phyloP scores from a whole-genome alignment of 1,140 invertebrate genomes.

The Zaprionus vittiger region DNA sequence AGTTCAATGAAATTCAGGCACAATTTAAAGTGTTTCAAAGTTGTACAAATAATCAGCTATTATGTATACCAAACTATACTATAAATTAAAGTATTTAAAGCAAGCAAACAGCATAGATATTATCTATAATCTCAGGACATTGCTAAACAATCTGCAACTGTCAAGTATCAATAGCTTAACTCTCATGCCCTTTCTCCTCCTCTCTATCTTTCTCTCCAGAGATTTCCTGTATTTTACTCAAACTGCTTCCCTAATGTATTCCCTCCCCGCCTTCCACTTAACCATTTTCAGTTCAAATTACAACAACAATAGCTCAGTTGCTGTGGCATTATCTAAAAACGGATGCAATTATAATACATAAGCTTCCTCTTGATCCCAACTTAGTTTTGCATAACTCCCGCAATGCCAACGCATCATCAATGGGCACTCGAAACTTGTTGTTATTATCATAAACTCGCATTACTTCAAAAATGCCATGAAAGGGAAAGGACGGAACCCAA shows the following conservation, averaged over 20 bases:
- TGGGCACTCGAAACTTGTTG: constrained; percentile 30
- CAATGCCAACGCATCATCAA: constrained; percentile 28
- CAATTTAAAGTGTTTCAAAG: too few species aligned
- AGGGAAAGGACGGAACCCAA: constrained; percentile 3
- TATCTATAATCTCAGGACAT: background rate
- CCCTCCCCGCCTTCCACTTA: background rate
- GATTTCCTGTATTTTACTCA: constrained; percentile 23
- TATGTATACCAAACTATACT: too few species aligned
- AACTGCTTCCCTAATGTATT: constrained; percentile 16
- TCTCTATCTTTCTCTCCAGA: background rate
- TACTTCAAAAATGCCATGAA: background rate
- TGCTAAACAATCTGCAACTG: background rate
- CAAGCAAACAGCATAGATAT: too few species aligned
- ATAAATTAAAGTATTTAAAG: too few species aligned
- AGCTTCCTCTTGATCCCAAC: constrained; percentile 32
- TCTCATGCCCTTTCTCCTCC: background rate
- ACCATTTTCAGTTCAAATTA: background rate
- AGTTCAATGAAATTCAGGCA: background rate
- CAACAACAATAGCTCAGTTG: background rate
- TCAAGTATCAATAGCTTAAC: background rate
- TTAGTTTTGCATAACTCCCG: constrained; percentile 39
- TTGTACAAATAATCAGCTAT: too few species aligned
- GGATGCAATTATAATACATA: constrained; percentile 35
- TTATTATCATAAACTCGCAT: constrained; percentile 39
- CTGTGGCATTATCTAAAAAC: constrained; percentile 3